These are phyloP conservation scores for Rousettus leschenaultii DNA, from an alignment of 2,113 vertebrate species.

Conservation along the genomic window DNA sequence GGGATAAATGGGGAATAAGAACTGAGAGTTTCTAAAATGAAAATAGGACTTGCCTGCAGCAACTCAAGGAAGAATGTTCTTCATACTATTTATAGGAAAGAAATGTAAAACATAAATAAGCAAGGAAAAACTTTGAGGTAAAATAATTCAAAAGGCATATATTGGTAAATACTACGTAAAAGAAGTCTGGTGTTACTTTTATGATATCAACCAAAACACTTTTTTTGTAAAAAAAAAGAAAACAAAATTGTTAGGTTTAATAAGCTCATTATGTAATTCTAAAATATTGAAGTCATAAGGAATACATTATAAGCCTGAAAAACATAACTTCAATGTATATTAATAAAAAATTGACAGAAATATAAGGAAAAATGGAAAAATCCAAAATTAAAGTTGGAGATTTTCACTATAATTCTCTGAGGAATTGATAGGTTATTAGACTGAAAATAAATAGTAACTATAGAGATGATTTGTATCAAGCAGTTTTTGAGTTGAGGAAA, in stretches of 20 bases:
- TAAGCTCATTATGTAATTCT: neutral
- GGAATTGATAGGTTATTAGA: neutral
- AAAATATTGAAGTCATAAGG: neutral
- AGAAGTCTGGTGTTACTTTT: neutral
- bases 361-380: neutral
- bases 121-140: neutral
- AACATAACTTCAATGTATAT: neutral
- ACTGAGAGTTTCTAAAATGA: neutral
- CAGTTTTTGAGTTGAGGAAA: neutral
- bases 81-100: neutral
- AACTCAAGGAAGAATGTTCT: neutral
- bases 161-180: neutral
- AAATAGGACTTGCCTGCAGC: neutral
- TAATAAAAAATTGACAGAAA: neutral
- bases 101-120: neutral
- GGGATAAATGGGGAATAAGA: neutral
- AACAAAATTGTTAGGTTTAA: neutral
- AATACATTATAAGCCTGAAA: neutral
- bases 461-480: neutral
- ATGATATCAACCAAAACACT: neutral
- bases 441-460: neutral
- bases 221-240: neutral
- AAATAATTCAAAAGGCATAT: neutral
- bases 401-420: neutral
- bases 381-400: neutral